Base-by-base conservation (phyloP, 1,140 invertebrate species). In the Steinernema feltiae region DNA sequence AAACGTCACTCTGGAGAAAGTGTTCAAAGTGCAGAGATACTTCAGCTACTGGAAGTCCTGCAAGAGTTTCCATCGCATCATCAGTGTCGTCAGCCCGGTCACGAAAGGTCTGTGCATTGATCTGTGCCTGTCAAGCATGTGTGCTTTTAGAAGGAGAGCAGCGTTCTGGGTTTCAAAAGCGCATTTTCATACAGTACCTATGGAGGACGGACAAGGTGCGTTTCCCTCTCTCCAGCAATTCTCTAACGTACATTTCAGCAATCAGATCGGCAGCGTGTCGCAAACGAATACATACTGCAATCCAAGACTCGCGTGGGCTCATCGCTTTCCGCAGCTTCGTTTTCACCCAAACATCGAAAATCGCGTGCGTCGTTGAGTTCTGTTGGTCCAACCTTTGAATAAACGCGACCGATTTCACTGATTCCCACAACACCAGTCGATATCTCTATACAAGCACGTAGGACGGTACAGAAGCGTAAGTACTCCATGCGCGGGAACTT, bases 41-140 rank as follows among this genome's bases (percentile, higher is more conserved):
- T 79, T 80, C 70, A 80, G 78, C 69, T 81, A 74, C 72, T 81
- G 80, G 80, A 72, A 70, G n/a, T 76, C 73, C 1, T 78, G 76
- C 30, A 72, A 70, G 1, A 41, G 41, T 2, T 81, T 80, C 73
- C 80, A 81, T 48, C 73, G 80, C 24, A 81, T 81, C 15, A 71
- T 81, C 18, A 81, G 76, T 30, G 35, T 80, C n/a, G 73, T 81
- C 29, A 71, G 48, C 30, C 78, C 79, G 1, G 78, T 80, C 1
- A 80, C 46, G 21, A 79, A 80, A 78, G 69, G 53, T 78, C 15
- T 75, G n/a, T 41, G 24, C 18, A 21, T 21, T 17, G 15, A 73
- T 72, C 17, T 15, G n/a, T 17, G 7, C 0, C 71, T 7, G 21
- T 21, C n/a, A 7, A 74, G 18, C 0, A 18, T 30, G 18, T 32